phyloP scores from a whole-genome alignment of 2,888 invertebrate genomes.

The Augochlorella aurata region DNA sequence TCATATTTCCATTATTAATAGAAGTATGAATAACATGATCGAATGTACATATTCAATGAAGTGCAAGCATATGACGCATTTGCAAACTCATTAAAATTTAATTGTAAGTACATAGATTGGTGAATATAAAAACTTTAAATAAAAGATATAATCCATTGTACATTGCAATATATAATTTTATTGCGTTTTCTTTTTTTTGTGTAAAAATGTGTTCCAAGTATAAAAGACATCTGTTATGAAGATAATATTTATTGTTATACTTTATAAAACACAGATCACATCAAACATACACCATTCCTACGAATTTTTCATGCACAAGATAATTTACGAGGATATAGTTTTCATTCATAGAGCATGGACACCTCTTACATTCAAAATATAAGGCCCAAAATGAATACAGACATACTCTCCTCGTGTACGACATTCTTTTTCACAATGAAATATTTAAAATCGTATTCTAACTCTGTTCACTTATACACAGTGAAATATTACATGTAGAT shows the following conservation, averaged over 20 bases:
- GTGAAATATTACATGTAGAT: conserved; percentile 27
- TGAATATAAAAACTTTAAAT: too few species aligned
- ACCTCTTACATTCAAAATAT: conserved; percentile 60
- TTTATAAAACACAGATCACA: conserved; percentile 64
- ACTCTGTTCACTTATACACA: conserved; percentile 3
- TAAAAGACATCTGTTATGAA: conserved; percentile 45
- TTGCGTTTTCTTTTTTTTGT: background rate
- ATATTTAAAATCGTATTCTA: conserved; percentile 41
- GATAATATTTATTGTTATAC: conserved; percentile 59
- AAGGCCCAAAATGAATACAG: conserved; percentile 58
- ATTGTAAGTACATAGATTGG: too few species aligned
- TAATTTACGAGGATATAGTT: conserved; percentile 44
- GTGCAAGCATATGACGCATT: too few species aligned
- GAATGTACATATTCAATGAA: too few species aligned
- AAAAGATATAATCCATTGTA: too few species aligned
- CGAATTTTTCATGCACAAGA: conserved; percentile 48
- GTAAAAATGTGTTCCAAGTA: background rate
- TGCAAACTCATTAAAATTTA: too few species aligned
- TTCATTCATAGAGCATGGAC: conserved; percentile 16
- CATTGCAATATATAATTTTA: background rate
- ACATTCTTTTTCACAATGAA: conserved; percentile 50
- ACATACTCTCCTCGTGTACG: conserved; percentile 44
- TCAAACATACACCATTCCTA: conserved; percentile 58
- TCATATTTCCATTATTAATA: background rate
- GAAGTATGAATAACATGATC: background rate